These are phyloP conservation scores for Canis aureus DNA, from an alignment of 2,113 vertebrate species.

Conservation along the genomic window DNA sequence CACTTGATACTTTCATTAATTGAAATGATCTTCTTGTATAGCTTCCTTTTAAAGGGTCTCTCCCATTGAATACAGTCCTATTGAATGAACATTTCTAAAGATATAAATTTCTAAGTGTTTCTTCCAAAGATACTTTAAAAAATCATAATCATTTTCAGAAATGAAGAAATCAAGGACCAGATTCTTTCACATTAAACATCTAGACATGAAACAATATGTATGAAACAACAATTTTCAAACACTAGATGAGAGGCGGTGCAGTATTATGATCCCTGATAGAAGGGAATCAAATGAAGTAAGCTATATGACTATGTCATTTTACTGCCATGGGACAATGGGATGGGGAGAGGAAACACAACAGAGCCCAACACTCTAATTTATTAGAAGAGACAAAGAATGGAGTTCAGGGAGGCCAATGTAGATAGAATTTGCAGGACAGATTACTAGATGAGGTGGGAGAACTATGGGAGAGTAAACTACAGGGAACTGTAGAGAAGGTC, in stretches of 20 bases:
- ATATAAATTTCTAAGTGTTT: not conserved
- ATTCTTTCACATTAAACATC: not conserved
- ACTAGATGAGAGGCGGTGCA: not conserved
- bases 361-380: not conserved
- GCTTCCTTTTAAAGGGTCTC: not conserved
- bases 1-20: not conserved
- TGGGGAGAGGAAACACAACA: not conserved
- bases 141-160: not conserved
- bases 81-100: not conserved
- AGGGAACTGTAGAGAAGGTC: not conserved
- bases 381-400: not conserved
- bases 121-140: constrained; percentile 3
- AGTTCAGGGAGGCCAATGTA: not conserved
- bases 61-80: not conserved
- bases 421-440: not conserved
- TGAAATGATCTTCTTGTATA: not conserved
- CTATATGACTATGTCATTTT: not conserved
- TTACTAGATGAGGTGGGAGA: not conserved
- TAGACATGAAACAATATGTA: not conserved
- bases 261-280: not conserved
- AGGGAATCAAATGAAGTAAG: not conserved
- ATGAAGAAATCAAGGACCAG: not conserved
- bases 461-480: not conserved
- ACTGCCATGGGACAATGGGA: not conserved
- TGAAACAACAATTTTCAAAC: not conserved